Conservation (phyloP, 1,140 invertebrate species). For the roundworm (Caenorhabditis elegans) region WBcel235 BX284602.5:330501-331000, state of each 20-base stretch:
- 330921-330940: too few species aligned
- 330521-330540: slow-evolving; percentile 62
- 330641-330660: slow-evolving; percentile 50
- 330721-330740: slow-evolving; percentile 66
- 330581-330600: slow-evolving; percentile 55
- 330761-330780: slow-evolving; percentile 61
- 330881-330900: too few species aligned
- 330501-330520: neutral
- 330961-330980: too few species aligned
- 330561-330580: slow-evolving; percentile 62
- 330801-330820: slow-evolving; percentile 63
- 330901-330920: too few species aligned
- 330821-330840: slow-evolving; percentile 61
- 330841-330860: slow-evolving; percentile 53
- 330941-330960: too few species aligned
- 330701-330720: slow-evolving; percentile 63
- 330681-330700: slow-evolving; percentile 65
- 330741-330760: slow-evolving; percentile 65
- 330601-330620: slow-evolving; percentile 57
- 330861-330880: slow-evolving; percentile 4
- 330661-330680: slow-evolving; percentile 62
- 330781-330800: slow-evolving; percentile 66
- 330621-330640: slow-evolving; percentile 58
- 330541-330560: slow-evolving; percentile 60
- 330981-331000: too few species aligned